phyloP scores from a whole-genome alignment of 2,888 invertebrate species.

The Drosophila rellima region DNA sequence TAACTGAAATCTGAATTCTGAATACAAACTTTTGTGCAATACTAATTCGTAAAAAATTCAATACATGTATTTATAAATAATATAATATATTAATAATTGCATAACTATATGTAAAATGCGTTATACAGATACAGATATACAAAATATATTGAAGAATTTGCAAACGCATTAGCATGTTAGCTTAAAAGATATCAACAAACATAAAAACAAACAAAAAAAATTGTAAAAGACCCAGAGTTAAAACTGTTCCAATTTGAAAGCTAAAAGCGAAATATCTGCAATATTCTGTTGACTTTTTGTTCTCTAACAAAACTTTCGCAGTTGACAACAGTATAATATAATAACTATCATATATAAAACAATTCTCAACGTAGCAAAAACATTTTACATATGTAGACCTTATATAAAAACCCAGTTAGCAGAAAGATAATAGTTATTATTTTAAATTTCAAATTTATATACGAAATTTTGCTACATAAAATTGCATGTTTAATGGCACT shows the following conservation, averaged over 20 bases:
- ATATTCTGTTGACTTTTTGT: constrained; percentile 30
- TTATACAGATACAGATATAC: constrained; percentile 52
- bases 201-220: constrained; percentile 8
- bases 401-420: constrained; percentile 21
- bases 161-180: constrained; percentile 69
- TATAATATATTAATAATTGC: constrained; percentile 30
- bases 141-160: constrained; percentile 45
- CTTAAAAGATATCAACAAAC: constrained; percentile 57
- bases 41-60: constrained; percentile 70
- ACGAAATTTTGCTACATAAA: constrained; percentile 49
- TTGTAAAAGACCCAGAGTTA: constrained; percentile 34
- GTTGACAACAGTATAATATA: constrained; percentile 30
- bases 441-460: constrained; percentile 69
- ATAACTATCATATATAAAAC: constrained; percentile 23
- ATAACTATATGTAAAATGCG: constrained; percentile 46
- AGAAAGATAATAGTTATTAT: constrained; percentile 28
- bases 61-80: constrained; percentile 40
- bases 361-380: constrained; percentile 46
- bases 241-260: constrained; percentile 24
- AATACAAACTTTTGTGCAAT: constrained; percentile 72
- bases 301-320: constrained; percentile 18
- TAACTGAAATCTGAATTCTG: constrained; percentile 49
- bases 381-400: constrained; percentile 49
- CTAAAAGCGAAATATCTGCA: constrained; percentile 28
- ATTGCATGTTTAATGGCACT: constrained; percentile 70